Evolutionary conservation across 1,140 invertebrate species (phyloP).

Genomic region (Cyphomyrmex costatus): DNA sequence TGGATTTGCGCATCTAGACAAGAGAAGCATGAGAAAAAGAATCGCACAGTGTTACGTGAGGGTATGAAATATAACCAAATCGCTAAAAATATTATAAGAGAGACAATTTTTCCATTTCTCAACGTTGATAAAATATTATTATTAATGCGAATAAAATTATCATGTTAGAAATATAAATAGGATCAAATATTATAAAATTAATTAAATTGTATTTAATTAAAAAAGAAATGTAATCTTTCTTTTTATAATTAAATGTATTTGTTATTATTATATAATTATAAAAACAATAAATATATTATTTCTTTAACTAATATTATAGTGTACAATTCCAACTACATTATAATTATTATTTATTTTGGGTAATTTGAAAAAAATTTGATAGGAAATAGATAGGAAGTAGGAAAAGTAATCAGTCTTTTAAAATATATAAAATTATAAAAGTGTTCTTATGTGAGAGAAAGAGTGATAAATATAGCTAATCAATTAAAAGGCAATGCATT

Average conservation of each 20-base stretch:
- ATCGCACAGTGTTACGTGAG: conserved; percentile 22
- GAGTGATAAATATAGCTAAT: neutral
- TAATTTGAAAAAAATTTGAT: neutral
- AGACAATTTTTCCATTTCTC: conserved; percentile 13
- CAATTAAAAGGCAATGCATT: conserved; percentile 78
- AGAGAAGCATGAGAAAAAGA: conserved; percentile 29
- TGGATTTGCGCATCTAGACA: conserved; percentile 60
- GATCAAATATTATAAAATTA: neutral
- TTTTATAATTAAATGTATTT: no score
- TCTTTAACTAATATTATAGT: neutral
- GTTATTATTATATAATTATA: no score
- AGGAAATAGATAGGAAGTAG: neutral
- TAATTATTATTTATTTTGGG: neutral
- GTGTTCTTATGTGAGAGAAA: neutral
- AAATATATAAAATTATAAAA: neutral
- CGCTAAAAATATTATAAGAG: neutral
- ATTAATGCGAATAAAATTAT: conserved; percentile 8
- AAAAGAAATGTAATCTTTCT: no score
- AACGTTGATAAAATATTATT: neutral
- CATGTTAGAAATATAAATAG: neutral
- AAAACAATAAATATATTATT: no score
- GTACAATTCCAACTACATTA: neutral
- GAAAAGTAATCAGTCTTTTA: neutral
- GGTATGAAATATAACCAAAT: neutral
- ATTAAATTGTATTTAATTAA: no score